Evolutionary conservation across 2,888 invertebrate species (phyloP).

Genomic region (Agrenia bidenticulata): DNA sequence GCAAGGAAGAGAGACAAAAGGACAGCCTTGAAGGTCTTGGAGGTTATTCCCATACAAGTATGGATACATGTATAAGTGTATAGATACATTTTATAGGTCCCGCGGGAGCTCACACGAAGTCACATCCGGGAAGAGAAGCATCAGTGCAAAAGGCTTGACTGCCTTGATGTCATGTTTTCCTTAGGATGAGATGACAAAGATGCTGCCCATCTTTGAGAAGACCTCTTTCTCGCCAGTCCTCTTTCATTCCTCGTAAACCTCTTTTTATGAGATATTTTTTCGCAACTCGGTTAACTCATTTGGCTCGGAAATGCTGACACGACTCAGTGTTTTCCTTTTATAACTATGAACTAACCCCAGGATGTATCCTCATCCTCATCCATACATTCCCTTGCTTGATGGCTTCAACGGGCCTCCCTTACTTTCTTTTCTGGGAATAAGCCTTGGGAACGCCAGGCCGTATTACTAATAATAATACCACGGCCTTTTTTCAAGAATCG

Average conservation of each 20-base stretch:
- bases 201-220: constrained; percentile 34
- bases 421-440: too few species aligned
- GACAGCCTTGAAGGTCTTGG: too few species aligned
- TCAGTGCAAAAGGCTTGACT: constrained; percentile 9
- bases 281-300: constrained; percentile 48
- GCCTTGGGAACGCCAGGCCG: too few species aligned
- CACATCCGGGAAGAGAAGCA: constrained; percentile 31
- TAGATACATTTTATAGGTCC: constrained; percentile 10
- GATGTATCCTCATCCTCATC: too few species aligned
- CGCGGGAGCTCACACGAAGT: constrained; percentile 42
- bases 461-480: too few species aligned
- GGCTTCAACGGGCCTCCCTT: too few species aligned
- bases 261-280: constrained; percentile 46
- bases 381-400: too few species aligned
- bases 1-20: too few species aligned
- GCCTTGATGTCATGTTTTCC: constrained; percentile 5
- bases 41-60: too few species aligned
- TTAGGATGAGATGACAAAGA: constrained; percentile 23
- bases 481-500: too few species aligned
- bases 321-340: constrained; percentile 16
- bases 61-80: too few species aligned
- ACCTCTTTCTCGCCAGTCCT: constrained; percentile 15
- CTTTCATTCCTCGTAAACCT: constrained; percentile 45
- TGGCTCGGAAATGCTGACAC: constrained; percentile 47
- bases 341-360: not conserved